These are phyloP conservation scores for Emmelina monodactyla DNA, from an alignment of 2,888 invertebrate species.

Conservation along the genomic window DNA sequence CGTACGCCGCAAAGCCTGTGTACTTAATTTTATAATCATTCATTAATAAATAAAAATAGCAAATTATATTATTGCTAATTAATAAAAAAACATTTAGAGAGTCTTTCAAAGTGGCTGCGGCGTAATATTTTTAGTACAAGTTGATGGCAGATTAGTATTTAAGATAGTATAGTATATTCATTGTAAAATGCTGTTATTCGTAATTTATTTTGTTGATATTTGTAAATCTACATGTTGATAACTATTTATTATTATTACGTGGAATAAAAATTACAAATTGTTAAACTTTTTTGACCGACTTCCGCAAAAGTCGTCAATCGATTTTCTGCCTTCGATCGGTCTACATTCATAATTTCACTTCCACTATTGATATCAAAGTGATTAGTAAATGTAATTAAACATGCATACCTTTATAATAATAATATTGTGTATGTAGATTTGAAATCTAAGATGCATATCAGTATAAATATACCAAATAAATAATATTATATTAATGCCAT, in stretches of 20 bases:
- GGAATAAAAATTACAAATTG: constrained; percentile 57
- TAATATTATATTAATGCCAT: constrained; percentile 48
- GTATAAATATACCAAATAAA: constrained; percentile 28
- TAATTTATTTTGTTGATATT: constrained; percentile 68
- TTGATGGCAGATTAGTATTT: constrained; percentile 40
- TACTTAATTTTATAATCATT: no score
- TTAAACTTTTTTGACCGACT: constrained; percentile 52
- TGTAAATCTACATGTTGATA: constrained; percentile 66
- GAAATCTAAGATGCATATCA: constrained; percentile 30
- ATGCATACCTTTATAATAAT: constrained; percentile 31
- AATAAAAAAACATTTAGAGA: background rate
- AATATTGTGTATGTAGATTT: constrained; percentile 43
- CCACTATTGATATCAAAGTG: no score
- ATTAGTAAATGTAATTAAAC: no score
- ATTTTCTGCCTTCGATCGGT: constrained; percentile 42
- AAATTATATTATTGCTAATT: no score
- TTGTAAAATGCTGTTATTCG: constrained; percentile 64
- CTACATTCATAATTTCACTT: constrained; percentile 40
- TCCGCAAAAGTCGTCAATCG: constrained; percentile 21
- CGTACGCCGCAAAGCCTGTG: constrained; percentile 36
- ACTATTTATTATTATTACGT: constrained; percentile 66
- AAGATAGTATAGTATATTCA: constrained; percentile 48
- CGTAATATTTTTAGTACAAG: constrained; percentile 41
- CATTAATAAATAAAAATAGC: no score
- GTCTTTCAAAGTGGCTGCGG: background rate